phyloP scores from a whole-genome alignment of 2,797 vertebrate genomes.

The Knipowitschia caucasica region DNA sequence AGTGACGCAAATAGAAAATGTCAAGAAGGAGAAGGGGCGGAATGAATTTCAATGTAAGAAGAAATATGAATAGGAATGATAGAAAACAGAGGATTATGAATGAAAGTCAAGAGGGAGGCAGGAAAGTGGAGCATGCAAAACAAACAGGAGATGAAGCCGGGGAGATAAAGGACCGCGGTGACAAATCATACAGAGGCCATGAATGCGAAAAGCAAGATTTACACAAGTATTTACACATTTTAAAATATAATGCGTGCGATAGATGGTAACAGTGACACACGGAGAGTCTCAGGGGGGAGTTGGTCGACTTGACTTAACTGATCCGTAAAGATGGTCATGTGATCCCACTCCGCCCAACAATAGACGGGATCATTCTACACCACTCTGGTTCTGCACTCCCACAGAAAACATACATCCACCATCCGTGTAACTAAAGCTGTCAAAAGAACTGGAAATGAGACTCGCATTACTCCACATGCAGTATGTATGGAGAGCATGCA shows the following conservation, averaged over 20 bases:
- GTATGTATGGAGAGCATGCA: too few relatives aligned
- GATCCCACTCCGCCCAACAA: too few relatives aligned
- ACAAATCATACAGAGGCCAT: constrained; percentile 13
- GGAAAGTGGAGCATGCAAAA: constrained; percentile 9
- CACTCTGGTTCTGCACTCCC: neutral
- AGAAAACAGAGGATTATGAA: constrained; percentile 25
- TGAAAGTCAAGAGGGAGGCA: constrained; percentile 26
- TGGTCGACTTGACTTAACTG: too few relatives aligned
- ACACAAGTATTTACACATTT: constrained; percentile 9
- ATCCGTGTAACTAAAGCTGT: too few relatives aligned
- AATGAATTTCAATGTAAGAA: constrained; percentile 13
- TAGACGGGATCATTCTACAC: too few relatives aligned
- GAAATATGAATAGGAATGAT: constrained; percentile 7
- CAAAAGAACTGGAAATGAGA: too few relatives aligned
- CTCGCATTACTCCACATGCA: too few relatives aligned
- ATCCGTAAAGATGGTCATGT: neutral
- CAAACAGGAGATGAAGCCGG: constrained; percentile 8
- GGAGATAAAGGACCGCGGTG: constrained; percentile 6
- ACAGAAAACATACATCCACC: neutral
- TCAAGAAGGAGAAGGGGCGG: neutral
- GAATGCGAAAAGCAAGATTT: constrained; percentile 27
- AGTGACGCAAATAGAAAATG: neutral
- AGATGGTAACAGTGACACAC: neutral
- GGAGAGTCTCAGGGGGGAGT: too few relatives aligned
- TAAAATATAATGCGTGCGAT: neutral